phyloP scores from a whole-genome alignment of 2,113 vertebrate species.

The Phaethornis superciliosus region DNA sequence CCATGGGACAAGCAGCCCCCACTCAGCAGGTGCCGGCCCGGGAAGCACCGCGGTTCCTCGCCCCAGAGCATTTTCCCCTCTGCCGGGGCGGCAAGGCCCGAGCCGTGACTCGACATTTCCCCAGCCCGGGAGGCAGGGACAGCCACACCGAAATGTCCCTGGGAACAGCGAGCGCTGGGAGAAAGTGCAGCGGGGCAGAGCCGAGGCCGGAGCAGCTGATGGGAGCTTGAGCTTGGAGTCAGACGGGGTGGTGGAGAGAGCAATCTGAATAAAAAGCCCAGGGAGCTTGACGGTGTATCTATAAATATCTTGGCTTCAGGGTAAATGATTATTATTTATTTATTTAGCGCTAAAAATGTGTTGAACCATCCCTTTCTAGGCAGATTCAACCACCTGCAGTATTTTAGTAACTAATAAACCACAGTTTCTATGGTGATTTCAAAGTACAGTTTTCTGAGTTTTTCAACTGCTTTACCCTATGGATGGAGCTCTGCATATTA shows the following conservation, averaged over 20 bases:
- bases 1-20: too few species aligned
- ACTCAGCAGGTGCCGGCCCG: background rate
- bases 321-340: background rate
- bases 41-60: background rate
- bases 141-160: background rate
- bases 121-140: background rate
- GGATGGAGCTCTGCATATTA: background rate
- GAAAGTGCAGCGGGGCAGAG: background rate
- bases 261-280: too few species aligned
- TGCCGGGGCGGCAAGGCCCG: background rate
- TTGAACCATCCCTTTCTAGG: background rate
- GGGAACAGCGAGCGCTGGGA: background rate
- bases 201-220: background rate
- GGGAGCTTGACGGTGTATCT: too few species aligned
- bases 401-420: background rate
- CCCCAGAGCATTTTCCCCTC: background rate
- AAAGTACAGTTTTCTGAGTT: background rate
- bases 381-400: background rate
- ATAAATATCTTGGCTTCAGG: background rate
- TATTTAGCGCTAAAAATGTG: background rate
- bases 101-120: too few species aligned
- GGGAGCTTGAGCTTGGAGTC: fast-evolving
- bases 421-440: background rate
- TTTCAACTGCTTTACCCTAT: background rate
- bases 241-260: background rate